These are phyloP conservation scores for Bufo gargarizans DNA, from an alignment of 2,113 vertebrate genomes.

Conservation along the genomic window DNA sequence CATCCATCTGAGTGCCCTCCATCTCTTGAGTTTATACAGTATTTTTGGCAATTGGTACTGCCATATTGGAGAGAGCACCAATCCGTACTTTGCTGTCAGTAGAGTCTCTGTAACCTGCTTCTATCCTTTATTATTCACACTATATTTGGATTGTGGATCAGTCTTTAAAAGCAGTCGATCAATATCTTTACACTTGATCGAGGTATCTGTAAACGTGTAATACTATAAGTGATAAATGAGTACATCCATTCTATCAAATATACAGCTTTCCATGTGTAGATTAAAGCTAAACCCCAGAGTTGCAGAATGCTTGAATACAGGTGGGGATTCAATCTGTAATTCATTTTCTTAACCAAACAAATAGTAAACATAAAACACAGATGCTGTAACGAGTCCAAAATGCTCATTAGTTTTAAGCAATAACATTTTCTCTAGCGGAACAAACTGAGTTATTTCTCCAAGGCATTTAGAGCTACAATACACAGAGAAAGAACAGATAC, in stretches of 20 bases:
- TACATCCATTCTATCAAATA: not conserved
- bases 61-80: too few species aligned
- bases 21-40: too few species aligned
- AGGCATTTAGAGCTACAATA: not conserved
- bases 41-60: too few species aligned
- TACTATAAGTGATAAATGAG: not conserved
- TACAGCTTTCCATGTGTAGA: not conserved
- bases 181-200: not conserved
- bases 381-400: constrained; percentile 28
- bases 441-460: constrained; percentile 22
- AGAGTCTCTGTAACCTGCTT: too few species aligned
- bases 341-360: constrained; percentile 40
- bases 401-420: constrained; percentile 35
- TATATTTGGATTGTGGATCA: too few species aligned
- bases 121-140: too few species aligned
- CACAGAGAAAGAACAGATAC: not conserved
- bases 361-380: constrained; percentile 35
- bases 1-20: too few species aligned
- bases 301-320: not conserved
- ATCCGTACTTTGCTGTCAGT: too few species aligned
- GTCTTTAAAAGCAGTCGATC: not conserved
- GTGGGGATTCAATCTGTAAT: not conserved
- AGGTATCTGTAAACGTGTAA: not conserved
- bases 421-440: constrained; percentile 33
- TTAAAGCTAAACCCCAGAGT: not conserved